Conservation (phyloP, 2,888 invertebrate genomes). For the Biston betularia region DNA sequence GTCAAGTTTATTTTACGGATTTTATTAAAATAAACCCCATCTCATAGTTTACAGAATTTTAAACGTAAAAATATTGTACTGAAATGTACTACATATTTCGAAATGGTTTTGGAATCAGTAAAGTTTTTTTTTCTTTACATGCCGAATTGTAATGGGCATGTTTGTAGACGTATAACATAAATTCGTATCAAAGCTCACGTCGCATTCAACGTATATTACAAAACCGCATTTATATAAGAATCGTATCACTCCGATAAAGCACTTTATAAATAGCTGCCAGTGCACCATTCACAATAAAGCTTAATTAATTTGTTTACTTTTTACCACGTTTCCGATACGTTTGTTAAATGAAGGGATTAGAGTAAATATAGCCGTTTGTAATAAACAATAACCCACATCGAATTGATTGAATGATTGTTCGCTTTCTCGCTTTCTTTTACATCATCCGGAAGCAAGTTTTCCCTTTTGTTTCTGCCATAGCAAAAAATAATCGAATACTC, state of each 20-base stretch:
- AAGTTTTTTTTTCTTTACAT: too few relatives aligned
- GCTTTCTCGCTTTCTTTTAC: too few relatives aligned
- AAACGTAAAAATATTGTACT: too few relatives aligned
- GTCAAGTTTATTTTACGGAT: too few relatives aligned
- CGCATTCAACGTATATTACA: slow-evolving; percentile 20
- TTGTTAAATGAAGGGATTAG: slow-evolving; percentile 1
- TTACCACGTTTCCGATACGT: slow-evolving; percentile 40
- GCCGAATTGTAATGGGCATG: neutral
- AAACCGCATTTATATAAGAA: slow-evolving; percentile 12
- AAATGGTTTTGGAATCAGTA: too few relatives aligned
- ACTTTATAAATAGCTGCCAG: slow-evolving; percentile 46
- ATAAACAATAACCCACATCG: slow-evolving; percentile 6
- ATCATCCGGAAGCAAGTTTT: too few relatives aligned
- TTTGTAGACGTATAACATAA: neutral
- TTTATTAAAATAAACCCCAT: too few relatives aligned
- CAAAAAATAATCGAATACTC: too few relatives aligned
- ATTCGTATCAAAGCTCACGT: neutral
- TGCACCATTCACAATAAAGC: slow-evolving; percentile 34
- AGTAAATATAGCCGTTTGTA: neutral
- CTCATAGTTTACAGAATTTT: too few relatives aligned
- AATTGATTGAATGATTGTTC: neutral
- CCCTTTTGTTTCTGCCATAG: too few relatives aligned
- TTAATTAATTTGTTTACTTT: slow-evolving; percentile 56
- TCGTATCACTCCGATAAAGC: slow-evolving; percentile 33
- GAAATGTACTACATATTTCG: too few relatives aligned